Conservation (phyloP, 2,888 invertebrate species). For the Philhelius pedissequus region DNA sequence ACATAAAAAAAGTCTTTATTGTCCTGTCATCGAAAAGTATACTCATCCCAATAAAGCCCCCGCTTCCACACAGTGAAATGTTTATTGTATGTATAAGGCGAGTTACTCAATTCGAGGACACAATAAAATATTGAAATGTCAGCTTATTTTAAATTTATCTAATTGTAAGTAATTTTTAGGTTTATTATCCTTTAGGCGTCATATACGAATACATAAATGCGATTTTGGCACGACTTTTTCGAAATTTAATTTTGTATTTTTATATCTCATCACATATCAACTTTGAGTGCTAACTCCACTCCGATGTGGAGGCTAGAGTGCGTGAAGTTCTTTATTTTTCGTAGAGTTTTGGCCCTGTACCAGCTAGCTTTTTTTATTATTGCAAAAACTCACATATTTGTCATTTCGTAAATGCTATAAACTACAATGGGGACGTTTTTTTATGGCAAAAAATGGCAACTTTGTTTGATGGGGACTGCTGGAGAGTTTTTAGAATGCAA, state of each 20-base stretch:
- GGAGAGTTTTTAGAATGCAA: too few relatives aligned
- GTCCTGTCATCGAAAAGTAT: slow-evolving; percentile 7
- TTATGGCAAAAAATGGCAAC: too few relatives aligned
- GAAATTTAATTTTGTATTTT: not conserved
- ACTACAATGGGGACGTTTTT: too few relatives aligned
- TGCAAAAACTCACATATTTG: too few relatives aligned
- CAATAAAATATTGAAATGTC: slow-evolving; percentile 30
- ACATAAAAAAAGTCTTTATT: not conserved
- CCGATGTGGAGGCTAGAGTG: not conserved
- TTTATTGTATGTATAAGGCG: too few relatives aligned
- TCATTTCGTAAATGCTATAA: too few relatives aligned
- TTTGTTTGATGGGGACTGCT: too few relatives aligned
- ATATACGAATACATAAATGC: not conserved
- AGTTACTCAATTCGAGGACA: not conserved
- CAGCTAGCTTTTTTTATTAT: too few relatives aligned
- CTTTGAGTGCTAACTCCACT: not conserved
- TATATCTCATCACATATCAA: not conserved
- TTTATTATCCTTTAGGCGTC: slow-evolving; percentile 34
- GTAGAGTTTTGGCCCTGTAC: not conserved
- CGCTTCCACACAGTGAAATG: not conserved
- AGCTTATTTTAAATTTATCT: slow-evolving; percentile 14
- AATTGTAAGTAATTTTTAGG: slow-evolving; percentile 18
- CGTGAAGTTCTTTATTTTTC: not conserved
- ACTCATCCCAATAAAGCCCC: slow-evolving; percentile 7
- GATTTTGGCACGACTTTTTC: slow-evolving; percentile 43